These are phyloP conservation scores for Nomada fucata DNA, from an alignment of 2,888 invertebrate species.

Conservation along the genomic window DNA sequence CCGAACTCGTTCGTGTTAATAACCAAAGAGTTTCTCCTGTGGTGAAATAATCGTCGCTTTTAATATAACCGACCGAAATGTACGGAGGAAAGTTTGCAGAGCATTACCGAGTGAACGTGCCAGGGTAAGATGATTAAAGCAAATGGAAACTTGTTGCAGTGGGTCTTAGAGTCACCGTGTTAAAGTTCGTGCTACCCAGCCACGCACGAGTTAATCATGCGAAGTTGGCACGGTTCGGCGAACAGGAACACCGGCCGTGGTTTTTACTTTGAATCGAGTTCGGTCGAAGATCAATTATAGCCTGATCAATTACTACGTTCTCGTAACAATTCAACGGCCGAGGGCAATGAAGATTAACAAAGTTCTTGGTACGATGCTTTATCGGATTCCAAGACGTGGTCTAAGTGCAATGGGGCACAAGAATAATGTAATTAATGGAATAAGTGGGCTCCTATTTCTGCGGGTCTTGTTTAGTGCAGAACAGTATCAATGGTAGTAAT, in stretches of 20 bases:
- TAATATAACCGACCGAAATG: conserved; percentile 56
- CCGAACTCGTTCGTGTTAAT: conserved; percentile 6
- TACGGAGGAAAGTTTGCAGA: conserved; percentile 59
- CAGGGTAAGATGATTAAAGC: conserved; percentile 67
- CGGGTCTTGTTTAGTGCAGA: too few relatives aligned
- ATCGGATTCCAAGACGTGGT: not conserved
- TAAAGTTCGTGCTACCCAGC: conserved; percentile 44
- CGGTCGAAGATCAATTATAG: conserved; percentile 24
- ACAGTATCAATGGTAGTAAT: too few relatives aligned
- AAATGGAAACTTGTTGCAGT: conserved; percentile 70
- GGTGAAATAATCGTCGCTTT: conserved; percentile 62
- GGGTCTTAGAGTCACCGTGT: conserved; percentile 58
- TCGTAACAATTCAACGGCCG: conserved; percentile 4
- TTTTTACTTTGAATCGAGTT: conserved; percentile 35
- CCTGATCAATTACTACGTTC: conserved; percentile 26
- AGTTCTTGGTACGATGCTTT: conserved; percentile 5
- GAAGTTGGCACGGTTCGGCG: conserved; percentile 42
- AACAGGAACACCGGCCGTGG: conserved; percentile 32
- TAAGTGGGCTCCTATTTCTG: not conserved
- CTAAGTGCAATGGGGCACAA: not conserved
- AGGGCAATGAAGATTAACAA: not conserved
- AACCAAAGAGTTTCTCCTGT: conserved; percentile 31
- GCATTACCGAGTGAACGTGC: conserved; percentile 56
- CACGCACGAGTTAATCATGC: conserved; percentile 41
- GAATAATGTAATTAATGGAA: not conserved